Base-by-base conservation (phyloP, 1,140 invertebrate species). In the Drosophila burlai region DNA sequence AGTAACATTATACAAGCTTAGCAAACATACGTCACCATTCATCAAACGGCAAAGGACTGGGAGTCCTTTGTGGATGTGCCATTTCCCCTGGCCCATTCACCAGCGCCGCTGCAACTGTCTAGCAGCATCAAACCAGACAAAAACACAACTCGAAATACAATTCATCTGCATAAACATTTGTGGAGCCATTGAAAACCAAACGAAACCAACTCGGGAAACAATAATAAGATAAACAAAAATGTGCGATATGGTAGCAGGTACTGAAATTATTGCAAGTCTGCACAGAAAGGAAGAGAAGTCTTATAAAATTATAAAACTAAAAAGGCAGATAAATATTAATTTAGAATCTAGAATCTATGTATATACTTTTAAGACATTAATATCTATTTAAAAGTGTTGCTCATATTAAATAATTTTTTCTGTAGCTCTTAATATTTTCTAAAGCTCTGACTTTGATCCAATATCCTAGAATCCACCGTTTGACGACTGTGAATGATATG, bases 111-210 rank as follows among this genome's bases (percentile, higher is more conserved):
- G 36, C n/a, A 55, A 21, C 18, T 38, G 36, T 64, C 55, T 62
- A 43, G 52, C 57, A 59, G 59, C 60, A 52, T 50, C 29, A 47
- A 85, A 55, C 36, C 66, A 83, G 85, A 84, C 81, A 58, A 80
- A 84, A 79, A 89, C 74, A 73, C 78, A 90, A 81, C 75, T 84
- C 81, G 82, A 90, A 89, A 89, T 74, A 89, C 85, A 89, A 89
- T 89, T 84, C 85, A 89, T 84, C 84, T 89, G 84, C 84, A 89
- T 89, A 89, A 89, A 89, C 84, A 89, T 89, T 89, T 87, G 80
- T 83, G 83, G 50, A 87, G 84, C 84, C 81, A 89, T 89, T 89
- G 81, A 89, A 89, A 81, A 78, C 75, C 80, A 83, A 87, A 87
- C 77, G 81, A 54, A 64, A 67, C 57, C 67, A 58, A 46, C 60